A percentile compares a stretch with the other conserved stretches of the same genome.
Conservation (phyloP, 2,888 invertebrate genomes). For the Sarcophaga subvicina region DNA sequence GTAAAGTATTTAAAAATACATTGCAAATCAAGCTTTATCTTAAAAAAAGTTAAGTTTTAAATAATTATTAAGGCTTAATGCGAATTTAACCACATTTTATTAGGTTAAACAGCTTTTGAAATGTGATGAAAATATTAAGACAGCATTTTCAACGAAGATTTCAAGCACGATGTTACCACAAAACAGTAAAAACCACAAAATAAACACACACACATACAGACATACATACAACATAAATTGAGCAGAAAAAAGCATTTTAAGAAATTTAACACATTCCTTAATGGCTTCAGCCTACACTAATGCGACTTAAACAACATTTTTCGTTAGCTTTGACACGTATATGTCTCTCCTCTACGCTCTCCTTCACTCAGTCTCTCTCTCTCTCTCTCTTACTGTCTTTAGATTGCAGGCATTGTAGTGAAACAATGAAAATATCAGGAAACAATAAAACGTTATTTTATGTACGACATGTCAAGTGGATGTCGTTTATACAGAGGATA, state of each 20-base stretch:
- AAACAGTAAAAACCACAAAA: neutral
- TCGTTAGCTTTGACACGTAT: neutral
- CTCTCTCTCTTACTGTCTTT: too few species aligned
- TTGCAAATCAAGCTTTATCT: too few species aligned
- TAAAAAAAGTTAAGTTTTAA: too few species aligned
- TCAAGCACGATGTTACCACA: neutral
- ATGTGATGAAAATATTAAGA: slow-evolving; percentile 20
- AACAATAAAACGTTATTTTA: slow-evolving; percentile 56
- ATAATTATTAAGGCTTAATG: neutral
- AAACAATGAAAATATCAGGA: slow-evolving; percentile 49
- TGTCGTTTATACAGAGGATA: neutral
- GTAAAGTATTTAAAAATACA: too few species aligned
- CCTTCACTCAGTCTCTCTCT: neutral
- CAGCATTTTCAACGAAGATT: slow-evolving; percentile 10
- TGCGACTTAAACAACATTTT: neutral
- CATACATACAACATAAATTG: neutral
- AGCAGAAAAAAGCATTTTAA: slow-evolving; percentile 1
- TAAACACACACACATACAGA: neutral
- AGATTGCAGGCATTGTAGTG: neutral
- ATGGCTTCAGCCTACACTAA: slow-evolving; percentile 2
- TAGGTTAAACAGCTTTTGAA: neutral
- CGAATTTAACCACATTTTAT: too few species aligned
- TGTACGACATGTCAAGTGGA: slow-evolving; percentile 41
- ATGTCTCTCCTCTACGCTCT: neutral
- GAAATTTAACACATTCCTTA: slow-evolving; percentile 21